Evolutionary conservation across 2,797 vertebrate species (phyloP).

Genomic region (Sebastes steindachneri): DNA sequence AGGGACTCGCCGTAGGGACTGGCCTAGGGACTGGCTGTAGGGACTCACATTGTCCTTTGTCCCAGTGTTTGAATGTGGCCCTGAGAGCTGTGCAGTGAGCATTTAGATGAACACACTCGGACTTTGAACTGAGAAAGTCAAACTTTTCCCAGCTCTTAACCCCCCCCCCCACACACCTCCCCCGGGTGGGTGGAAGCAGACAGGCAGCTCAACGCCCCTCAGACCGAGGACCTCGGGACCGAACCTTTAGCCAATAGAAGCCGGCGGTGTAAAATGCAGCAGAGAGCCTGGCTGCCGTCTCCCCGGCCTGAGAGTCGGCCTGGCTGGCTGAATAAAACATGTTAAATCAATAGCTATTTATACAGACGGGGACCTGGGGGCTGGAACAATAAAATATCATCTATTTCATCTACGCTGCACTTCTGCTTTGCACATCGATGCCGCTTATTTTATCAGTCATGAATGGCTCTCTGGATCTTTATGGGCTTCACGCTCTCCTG

Average conservation of each 20-base stretch:
- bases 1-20: too few species aligned
- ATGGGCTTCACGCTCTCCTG: slow-evolving; percentile 26
- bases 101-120: too few species aligned
- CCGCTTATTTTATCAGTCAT: slow-evolving; percentile 72
- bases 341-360: slow-evolving; percentile 90
- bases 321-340: slow-evolving; percentile 86
- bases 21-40: too few species aligned
- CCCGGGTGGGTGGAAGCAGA: neutral
- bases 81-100: too few species aligned
- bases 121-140: neutral
- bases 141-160: too few species aligned
- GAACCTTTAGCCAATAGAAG: slow-evolving; percentile 24
- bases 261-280: slow-evolving; percentile 9
- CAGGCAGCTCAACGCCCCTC: slow-evolving; percentile 5
- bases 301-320: slow-evolving; percentile 77
- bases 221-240: neutral
- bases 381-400: slow-evolving; percentile 76
- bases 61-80: too few species aligned
- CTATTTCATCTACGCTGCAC: slow-evolving; percentile 73
- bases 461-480: slow-evolving; percentile 62
- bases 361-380: slow-evolving; percentile 71
- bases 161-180: neutral
- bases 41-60: too few species aligned
- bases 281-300: slow-evolving; percentile 71
- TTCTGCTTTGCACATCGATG: slow-evolving; percentile 69